Conservation (phyloP, 2,888 invertebrate genomes). For the Aphidius colemani region DNA sequence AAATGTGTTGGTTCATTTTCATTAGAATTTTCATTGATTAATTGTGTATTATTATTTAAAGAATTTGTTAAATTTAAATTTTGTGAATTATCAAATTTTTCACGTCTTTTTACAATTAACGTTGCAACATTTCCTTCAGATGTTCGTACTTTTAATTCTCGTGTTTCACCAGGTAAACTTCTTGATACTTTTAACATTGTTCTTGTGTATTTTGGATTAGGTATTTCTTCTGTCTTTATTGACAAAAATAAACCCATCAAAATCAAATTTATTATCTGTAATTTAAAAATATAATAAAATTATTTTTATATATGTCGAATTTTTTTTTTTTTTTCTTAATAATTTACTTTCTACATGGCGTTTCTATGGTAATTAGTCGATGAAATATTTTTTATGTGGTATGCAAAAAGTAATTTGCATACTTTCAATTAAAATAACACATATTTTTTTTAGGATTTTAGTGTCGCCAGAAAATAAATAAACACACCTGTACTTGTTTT, state of each 20-base stretch:
- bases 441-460: conserved; percentile 14
- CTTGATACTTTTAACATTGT: conserved; percentile 79
- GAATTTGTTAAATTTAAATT: conserved; percentile 16
- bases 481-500: background rate
- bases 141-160: conserved; percentile 77
- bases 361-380: conserved; percentile 30
- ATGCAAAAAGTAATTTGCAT: conserved; percentile 31
- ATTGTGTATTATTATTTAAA: background rate
- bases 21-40: conserved; percentile 7
- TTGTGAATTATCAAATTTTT: conserved; percentile 52
- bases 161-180: conserved; percentile 76
- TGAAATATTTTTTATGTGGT: conserved; percentile 21
- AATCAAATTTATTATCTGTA: conserved; percentile 28
- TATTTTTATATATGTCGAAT: background rate
- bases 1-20: conserved; percentile 11
- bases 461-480: background rate
- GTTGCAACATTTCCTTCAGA: conserved; percentile 78
- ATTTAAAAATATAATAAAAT: conserved; percentile 8
- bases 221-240: conserved; percentile 41
- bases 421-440: conserved; percentile 33
- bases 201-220: conserved; percentile 67
- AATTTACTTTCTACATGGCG: conserved; percentile 17
- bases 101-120: conserved; percentile 74
- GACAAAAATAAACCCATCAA: conserved; percentile 27
- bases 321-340: conserved; percentile 8